Evolutionary conservation across 2,113 vertebrate species (phyloP).

Genomic region (Tympanuchus pallidicinctus): DNA sequence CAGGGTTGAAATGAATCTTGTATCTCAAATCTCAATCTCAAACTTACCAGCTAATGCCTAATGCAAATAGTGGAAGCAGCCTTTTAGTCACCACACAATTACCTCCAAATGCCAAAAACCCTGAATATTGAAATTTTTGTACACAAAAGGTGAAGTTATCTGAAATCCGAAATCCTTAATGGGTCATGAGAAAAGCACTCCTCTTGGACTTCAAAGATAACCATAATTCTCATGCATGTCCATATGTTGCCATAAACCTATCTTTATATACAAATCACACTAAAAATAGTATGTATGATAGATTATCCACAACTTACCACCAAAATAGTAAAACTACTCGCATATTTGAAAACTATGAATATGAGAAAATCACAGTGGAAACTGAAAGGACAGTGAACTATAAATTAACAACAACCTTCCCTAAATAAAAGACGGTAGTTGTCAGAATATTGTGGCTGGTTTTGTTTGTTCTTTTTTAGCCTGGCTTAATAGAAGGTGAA

Average conservation of each 20-base stretch:
- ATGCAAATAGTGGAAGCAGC: neutral
- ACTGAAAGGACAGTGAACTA: neutral
- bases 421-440: neutral
- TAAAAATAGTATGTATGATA: neutral
- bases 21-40: neutral
- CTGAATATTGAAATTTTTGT: neutral
- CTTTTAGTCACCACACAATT: neutral
- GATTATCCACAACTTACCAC: neutral
- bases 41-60: neutral
- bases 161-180: neutral
- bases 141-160: neutral
- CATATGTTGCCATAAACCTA: neutral
- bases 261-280: neutral
- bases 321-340: neutral
- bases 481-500: neutral
- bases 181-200: neutral
- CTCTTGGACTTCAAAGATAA: neutral
- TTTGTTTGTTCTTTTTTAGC: neutral
- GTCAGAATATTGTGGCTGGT: neutral
- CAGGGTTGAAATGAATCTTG: neutral
- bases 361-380: neutral
- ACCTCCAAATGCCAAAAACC: neutral
- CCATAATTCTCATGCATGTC: rapidly evolving
- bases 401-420: neutral
- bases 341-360: neutral